Percentiles rank a stretch among this genome's conserved stretches.
Conservation (phyloP, 1,140 invertebrate species). For the Bradysia coprophila region DNA sequence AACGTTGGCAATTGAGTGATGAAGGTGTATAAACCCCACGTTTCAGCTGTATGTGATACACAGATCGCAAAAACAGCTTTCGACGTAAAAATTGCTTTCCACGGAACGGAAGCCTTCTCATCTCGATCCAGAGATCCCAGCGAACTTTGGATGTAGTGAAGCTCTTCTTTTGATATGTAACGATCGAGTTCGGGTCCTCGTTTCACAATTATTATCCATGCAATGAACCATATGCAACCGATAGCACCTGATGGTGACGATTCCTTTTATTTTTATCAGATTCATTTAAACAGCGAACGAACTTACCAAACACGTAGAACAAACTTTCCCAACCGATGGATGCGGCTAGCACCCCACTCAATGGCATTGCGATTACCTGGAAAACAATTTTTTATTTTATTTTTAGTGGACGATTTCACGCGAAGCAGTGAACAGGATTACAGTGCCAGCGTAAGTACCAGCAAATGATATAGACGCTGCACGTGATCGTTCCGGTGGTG, state of each 20-base stretch:
- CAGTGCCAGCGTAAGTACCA: slow-evolving; percentile 64
- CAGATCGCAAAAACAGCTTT: slow-evolving; percentile 80
- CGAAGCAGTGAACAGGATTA: too few species aligned
- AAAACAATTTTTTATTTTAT: too few species aligned
- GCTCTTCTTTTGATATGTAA: slow-evolving; percentile 50
- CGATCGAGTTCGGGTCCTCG: slow-evolving; percentile 61
- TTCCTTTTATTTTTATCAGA: too few species aligned
- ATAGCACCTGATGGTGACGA: slow-evolving; percentile 46
- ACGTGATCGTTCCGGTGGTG: slow-evolving; percentile 57
- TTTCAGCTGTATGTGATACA: slow-evolving; percentile 80
- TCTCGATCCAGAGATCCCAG: slow-evolving; percentile 15
- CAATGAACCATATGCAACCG: slow-evolving; percentile 48
- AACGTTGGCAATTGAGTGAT: slow-evolving; percentile 80
- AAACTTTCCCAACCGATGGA: slow-evolving; percentile 67
- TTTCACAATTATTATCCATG: slow-evolving; percentile 51
- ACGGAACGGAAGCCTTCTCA: slow-evolving; percentile 47
- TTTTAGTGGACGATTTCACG: too few species aligned
- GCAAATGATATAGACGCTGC: slow-evolving; percentile 62
- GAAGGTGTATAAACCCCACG: slow-evolving; percentile 91
- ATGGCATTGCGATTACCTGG: slow-evolving; percentile 61
- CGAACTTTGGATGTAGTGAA: slow-evolving; percentile 49
- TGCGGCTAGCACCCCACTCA: slow-evolving; percentile 50
- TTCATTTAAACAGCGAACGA: too few species aligned
- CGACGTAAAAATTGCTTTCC: slow-evolving; percentile 63
- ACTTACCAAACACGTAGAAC: slow-evolving; percentile 44